A percentile compares a stretch with the other conserved stretches of the same genome.
Evolutionary conservation across 2,888 invertebrate genomes (phyloP).

Genomic region (Drosophila phalerata): DNA sequence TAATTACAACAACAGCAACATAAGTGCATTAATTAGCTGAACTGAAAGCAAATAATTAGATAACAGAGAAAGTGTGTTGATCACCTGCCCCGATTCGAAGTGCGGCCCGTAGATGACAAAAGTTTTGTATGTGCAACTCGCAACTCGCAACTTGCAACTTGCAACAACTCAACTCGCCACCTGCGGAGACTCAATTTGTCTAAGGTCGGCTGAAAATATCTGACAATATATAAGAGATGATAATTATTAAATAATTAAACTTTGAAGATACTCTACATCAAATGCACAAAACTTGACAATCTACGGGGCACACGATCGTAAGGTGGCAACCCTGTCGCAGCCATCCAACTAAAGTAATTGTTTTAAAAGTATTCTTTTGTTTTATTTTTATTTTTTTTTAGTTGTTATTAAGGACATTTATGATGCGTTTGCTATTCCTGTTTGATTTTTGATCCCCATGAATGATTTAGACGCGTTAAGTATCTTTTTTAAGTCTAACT

Average conservation of each 20-base stretch:
- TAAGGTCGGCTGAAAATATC: conserved; percentile 67
- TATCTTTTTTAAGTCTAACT: conserved; percentile 76
- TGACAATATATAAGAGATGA: not conserved
- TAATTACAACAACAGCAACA: conserved; percentile 13
- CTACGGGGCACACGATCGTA: conserved; percentile 11
- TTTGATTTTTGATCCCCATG: conserved; percentile 56
- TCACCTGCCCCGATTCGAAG: not conserved
- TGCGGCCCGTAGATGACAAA: conserved; percentile 29
- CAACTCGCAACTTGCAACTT: conserved; percentile 9
- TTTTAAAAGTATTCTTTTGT: conserved; percentile 55
- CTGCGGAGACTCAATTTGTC: conserved; percentile 84
- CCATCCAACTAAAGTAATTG: conserved; percentile 49
- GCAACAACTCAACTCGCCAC: conserved; percentile 56
- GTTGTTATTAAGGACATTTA: conserved; percentile 38
- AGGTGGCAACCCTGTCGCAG: conserved; percentile 35
- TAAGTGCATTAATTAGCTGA: conserved; percentile 14
- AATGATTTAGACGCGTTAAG: conserved; percentile 71
- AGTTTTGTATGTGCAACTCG: conserved; percentile 30
- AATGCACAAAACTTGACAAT: conserved; percentile 31
- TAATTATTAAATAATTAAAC: not conserved
- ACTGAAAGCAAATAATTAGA: conserved; percentile 17
- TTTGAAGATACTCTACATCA: not conserved
- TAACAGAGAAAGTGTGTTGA: conserved; percentile 27
- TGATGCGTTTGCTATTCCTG: conserved; percentile 61
- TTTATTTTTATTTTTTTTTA: conserved; percentile 24